Evolutionary conservation across 2,797 vertebrate species (phyloP).

Genomic region (Carduelis carduelis): DNA sequence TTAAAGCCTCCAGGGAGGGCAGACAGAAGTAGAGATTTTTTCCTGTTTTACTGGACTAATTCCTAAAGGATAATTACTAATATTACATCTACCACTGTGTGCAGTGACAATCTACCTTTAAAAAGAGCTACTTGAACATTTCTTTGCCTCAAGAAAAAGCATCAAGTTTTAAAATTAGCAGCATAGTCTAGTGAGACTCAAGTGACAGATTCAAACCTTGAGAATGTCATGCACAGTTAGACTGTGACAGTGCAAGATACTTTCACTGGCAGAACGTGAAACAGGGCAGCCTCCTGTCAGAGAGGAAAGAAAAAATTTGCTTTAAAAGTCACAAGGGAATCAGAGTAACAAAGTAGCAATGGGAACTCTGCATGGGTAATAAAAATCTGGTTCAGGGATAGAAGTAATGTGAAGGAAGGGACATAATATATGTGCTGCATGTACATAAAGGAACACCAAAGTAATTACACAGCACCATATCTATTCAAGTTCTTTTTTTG

Average conservation of each 20-base stretch:
- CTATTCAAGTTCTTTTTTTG: background rate
- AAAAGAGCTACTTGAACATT: background rate
- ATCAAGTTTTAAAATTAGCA: slow-evolving; percentile 59
- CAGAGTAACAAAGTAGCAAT: background rate
- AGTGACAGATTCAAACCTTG: slow-evolving; percentile 45
- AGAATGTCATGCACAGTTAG: slow-evolving; percentile 10
- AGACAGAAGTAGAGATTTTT: background rate
- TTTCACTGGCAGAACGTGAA: slow-evolving; percentile 33
- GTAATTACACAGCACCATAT: background rate
- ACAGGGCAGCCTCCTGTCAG: slow-evolving; percentile 34
- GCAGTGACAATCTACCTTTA: slow-evolving; percentile 16
- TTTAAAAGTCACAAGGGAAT: background rate
- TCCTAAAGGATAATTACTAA: slow-evolving; percentile 37
- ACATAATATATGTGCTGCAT: background rate
- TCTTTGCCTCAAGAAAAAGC: slow-evolving; percentile 19
- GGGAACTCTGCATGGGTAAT: background rate
- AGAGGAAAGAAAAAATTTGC: slow-evolving; percentile 21
- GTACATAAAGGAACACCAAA: background rate
- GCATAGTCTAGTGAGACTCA: background rate
- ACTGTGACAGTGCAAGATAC: background rate
- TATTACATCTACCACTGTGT: background rate
- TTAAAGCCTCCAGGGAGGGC: slow-evolving; percentile 10
- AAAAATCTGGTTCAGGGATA: background rate
- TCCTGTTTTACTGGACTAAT: slow-evolving; percentile 10
- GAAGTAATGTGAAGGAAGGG: background rate